phyloP scores from a whole-genome alignment of 2,888 invertebrate species.

The Merodon equestris region DNA sequence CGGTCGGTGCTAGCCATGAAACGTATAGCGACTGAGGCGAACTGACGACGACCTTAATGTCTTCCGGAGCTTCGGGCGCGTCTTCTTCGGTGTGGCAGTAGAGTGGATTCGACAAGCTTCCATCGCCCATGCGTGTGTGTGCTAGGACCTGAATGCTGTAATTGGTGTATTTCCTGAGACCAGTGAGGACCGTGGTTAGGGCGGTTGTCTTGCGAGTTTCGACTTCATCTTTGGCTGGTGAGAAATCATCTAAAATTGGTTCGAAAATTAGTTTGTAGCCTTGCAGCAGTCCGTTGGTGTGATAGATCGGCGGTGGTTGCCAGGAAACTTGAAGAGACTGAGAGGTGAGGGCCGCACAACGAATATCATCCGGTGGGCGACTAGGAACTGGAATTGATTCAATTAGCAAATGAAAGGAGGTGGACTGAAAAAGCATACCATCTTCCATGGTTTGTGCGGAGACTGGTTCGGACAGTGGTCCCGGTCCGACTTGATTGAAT shows the following conservation, averaged over 20 bases:
- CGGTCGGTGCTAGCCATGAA: conserved; percentile 87
- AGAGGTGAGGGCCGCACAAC: conserved; percentile 87
- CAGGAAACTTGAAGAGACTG: conserved; percentile 89
- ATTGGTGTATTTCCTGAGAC: conserved; percentile 87
- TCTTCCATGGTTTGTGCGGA: conserved; percentile 87
- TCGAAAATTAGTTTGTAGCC: conserved; percentile 87
- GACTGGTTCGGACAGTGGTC: conserved; percentile 85
- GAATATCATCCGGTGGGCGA: conserved; percentile 87
- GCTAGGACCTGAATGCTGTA: conserved; percentile 90
- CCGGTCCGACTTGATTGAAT: conserved; percentile 87
- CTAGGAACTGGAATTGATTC: conserved; percentile 83
- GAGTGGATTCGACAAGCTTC: conserved; percentile 83
- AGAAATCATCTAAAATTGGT: conserved; percentile 82
- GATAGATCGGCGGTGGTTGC: conserved; percentile 87
- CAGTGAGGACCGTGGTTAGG: conserved; percentile 84
- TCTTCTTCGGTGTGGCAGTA: conserved; percentile 90
- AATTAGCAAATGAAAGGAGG: background rate
- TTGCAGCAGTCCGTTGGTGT: conserved; percentile 87
- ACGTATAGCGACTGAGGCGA: conserved; percentile 87
- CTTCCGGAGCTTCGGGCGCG: conserved; percentile 88
- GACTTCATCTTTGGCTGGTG: conserved; percentile 80
- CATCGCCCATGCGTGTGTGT: conserved; percentile 88
- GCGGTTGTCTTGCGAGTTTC: conserved; percentile 85
- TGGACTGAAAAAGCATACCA: conserved; percentile 79
- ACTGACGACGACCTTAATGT: conserved; percentile 88